A percentile compares a stretch with the other conserved stretches of the same genome.
These are phyloP conservation scores for Megaleporinus macrocephalus DNA, from an alignment of 2,113 vertebrate species.

Conservation along the genomic window DNA sequence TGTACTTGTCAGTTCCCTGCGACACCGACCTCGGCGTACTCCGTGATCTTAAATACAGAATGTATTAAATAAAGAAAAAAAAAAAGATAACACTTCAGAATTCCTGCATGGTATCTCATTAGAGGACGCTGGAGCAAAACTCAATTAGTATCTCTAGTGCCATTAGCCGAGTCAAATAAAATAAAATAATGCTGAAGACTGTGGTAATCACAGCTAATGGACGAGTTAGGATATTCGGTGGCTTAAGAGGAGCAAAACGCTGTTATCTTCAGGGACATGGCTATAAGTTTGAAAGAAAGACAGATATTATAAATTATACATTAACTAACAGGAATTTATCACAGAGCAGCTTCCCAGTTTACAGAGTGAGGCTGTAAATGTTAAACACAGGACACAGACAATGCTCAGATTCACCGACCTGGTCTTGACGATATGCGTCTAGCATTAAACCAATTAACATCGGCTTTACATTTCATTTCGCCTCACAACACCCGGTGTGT, in stretches of 20 bases:
- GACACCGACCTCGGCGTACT: background rate
- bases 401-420: background rate
- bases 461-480: conserved; percentile 28
- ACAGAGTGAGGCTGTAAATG: background rate
- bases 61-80: no score
- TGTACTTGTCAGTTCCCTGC: background rate
- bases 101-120: background rate
- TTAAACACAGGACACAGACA: background rate
- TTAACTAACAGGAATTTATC: background rate
- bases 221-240: background rate
- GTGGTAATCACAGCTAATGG: background rate
- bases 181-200: background rate
- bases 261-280: background rate
- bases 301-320: no score
- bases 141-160: background rate
- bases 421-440: background rate
- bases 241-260: background rate
- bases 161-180: background rate
- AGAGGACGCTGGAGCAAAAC: background rate
- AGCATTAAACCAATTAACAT: conserved; percentile 31
- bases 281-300: background rate
- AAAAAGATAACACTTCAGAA: background rate
- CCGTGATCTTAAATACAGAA: background rate
- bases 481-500: background rate
- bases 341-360: background rate